Base-by-base conservation (phyloP, 2,888 invertebrate species). In the Hirtodrosophila alboralis region DNA sequence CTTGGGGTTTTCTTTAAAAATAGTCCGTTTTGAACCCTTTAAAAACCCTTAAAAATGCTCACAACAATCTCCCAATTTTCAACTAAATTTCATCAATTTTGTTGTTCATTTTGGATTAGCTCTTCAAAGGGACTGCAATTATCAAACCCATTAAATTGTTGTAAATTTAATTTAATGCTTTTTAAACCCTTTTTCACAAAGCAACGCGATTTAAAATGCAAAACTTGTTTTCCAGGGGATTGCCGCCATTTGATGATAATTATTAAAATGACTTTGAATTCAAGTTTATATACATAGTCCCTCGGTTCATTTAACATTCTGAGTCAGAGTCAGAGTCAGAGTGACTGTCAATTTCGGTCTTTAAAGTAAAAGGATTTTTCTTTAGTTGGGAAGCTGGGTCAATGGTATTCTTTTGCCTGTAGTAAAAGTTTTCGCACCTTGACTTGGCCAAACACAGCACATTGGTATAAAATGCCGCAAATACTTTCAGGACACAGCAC, bases 391-490 rank as follows among this genome's bases (percentile, higher is more conserved):
- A 13, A 21, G 33, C 9, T 18, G 10, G 63, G 70, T 70, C 66
- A 66, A 56, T 45, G 71, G 23, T 48, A 54, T 54, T 51, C 27
- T 13, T 10, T 59, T 53, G 12, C 36, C 27, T 30, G 62, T 30
- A n/a, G n/a, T n/a, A n/a, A 73, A 52, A 47, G 23, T 58, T 53
- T 78, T 85, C 59, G 54, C 79, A 80, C 85, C 79, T 79, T 70
- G 58, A n/a, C 38, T 40, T 49, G 48, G 38, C 43, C 57, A 49
- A 67, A n/a, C n/a, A n/a, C n/a, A n/a, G n/a, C 60, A 67, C 61
- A 81, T 85, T 76, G 57, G 75, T 66, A 62, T 52, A 30, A 68
- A 85, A 85, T 81, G 58, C 84, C 68, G 43, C 65, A 64, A 79
- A 81, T 81, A 60, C 75, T 66, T 83, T 44, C 38, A 61, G 59